Evolutionary conservation across 2,888 invertebrate species (phyloP).

Genomic region (Eupithecia insigniata): DNA sequence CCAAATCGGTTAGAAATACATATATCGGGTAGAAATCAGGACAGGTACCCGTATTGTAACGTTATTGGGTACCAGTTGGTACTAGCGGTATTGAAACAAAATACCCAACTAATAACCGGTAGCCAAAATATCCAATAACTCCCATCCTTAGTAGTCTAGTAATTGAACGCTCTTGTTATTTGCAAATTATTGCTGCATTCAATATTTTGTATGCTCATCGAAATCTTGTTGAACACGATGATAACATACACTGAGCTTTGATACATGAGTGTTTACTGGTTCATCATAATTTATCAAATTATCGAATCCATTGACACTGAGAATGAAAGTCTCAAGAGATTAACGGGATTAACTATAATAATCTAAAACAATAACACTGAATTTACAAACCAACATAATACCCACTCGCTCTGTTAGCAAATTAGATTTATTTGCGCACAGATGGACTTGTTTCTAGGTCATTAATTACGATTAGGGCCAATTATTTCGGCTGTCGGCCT

Average conservation of each 20-base stretch:
- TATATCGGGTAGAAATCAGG: too few species aligned
- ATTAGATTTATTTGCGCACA: slow-evolving; percentile 28
- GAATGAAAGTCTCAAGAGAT: neutral
- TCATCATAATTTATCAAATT: neutral
- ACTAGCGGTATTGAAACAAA: too few species aligned
- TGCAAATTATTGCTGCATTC: neutral
- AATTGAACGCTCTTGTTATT: neutral
- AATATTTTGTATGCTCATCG: neutral
- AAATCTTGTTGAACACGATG: neutral
- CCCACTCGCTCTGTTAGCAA: neutral
- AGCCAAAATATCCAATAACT: too few species aligned
- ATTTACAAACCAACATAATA: neutral
- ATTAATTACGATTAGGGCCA: slow-evolving; percentile 35
- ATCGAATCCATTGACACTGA: neutral
- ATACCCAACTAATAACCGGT: too few species aligned
- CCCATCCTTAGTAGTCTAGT: too few species aligned
- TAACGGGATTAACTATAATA: neutral
- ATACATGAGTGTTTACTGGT: neutral
- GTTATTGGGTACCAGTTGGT: too few species aligned
- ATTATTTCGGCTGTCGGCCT: slow-evolving; percentile 29
- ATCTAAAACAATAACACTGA: neutral
- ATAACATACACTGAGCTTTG: neutral
- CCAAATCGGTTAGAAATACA: too few species aligned
- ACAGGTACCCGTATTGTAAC: too few species aligned
- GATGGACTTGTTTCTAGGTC: slow-evolving; percentile 23